phyloP scores from a whole-genome alignment of 2,113 vertebrate genomes.

The Gorsachius goisagi region DNA sequence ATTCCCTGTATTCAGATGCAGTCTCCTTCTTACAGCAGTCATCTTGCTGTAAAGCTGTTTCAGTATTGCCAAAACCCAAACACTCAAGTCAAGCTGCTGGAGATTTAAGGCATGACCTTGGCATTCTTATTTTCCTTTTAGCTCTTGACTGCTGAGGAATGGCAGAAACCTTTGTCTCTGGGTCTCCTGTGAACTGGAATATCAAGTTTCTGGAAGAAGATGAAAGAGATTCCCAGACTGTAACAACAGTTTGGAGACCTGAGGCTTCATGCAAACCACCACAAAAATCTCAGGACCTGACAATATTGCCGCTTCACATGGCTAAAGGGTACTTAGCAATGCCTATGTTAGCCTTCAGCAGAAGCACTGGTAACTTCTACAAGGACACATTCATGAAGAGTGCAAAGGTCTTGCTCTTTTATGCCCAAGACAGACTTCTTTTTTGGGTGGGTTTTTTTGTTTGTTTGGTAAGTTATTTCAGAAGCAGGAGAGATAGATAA shows the following conservation, averaged over 20 bases:
- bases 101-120: not conserved
- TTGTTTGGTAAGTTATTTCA: not conserved
- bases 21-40: not conserved
- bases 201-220: not conserved
- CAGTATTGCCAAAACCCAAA: not conserved
- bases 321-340: not conserved
- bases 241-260: not conserved
- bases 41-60: not conserved
- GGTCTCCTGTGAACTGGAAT: not conserved
- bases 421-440: not conserved
- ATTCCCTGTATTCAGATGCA: not conserved
- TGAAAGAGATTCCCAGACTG: not conserved
- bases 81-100: not conserved
- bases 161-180: not conserved
- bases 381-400: not conserved
- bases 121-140: not conserved
- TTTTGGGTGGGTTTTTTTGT: not conserved
- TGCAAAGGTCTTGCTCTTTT: not conserved
- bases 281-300: not conserved
- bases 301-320: not conserved
- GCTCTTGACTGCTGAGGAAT: not conserved
- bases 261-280: not conserved
- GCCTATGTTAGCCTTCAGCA: not conserved
- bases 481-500: not conserved
- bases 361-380: not conserved